These are phyloP conservation scores for Chionomys nivalis DNA, from an alignment of 2,113 vertebrate genomes.

Conservation along the genomic window DNA sequence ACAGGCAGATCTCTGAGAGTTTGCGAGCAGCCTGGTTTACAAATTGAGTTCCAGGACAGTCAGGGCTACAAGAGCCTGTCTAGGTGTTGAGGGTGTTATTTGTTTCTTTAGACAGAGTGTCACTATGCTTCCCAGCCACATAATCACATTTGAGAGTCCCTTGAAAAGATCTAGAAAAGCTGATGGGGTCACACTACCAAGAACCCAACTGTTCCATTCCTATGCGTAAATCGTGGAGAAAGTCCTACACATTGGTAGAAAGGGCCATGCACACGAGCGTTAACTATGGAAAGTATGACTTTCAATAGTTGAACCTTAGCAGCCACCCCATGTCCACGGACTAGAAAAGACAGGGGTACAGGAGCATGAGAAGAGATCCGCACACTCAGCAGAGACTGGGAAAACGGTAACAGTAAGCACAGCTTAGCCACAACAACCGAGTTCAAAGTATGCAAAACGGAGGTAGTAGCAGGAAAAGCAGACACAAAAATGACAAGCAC, in stretches of 20 bases:
- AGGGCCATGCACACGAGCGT: neutral
- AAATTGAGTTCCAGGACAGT: neutral
- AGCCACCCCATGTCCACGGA: neutral
- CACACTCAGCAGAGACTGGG: neutral
- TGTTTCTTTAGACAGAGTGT: neutral
- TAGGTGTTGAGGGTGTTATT: neutral
- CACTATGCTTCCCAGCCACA: neutral
- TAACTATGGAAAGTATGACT: neutral
- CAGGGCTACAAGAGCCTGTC: neutral
- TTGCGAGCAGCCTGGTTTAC: neutral
- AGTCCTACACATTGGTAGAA: neutral
- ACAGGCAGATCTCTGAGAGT: neutral
- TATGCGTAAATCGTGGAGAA: neutral
- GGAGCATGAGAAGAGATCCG: neutral
- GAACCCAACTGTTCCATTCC: neutral
- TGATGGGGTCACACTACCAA: neutral
- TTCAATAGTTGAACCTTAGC: neutral
- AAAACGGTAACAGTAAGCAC: neutral
- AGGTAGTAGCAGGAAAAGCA: neutral
- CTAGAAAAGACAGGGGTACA: neutral
- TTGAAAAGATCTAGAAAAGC: neutral
- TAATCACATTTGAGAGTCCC: neutral
- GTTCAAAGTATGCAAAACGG: neutral
- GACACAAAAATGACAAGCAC: neutral
- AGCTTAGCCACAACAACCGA: neutral